phyloP scores from a whole-genome alignment of 2,888 invertebrate genomes.

The Mythimna lalbum region DNA sequence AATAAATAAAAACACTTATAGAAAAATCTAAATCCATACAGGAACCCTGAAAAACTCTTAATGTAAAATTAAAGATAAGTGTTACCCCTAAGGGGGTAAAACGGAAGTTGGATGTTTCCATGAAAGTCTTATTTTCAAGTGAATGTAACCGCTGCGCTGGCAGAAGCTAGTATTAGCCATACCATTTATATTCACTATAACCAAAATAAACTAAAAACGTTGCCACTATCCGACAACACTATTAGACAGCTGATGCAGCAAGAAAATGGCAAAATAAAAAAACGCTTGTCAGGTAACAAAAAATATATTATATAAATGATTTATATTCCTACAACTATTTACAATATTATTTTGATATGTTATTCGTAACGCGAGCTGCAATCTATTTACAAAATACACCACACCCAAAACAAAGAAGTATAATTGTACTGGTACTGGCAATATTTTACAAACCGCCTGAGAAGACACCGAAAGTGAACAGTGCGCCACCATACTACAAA shows the following conservation, averaged over 20 bases:
- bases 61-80: no score
- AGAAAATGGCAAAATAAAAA: conserved; percentile 5
- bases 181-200: no score
- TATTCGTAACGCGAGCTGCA: conserved; percentile 13
- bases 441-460: background rate
- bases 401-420: background rate
- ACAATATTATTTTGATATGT: conserved; percentile 27
- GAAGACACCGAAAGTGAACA: background rate
- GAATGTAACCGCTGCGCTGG: no score
- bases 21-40: no score
- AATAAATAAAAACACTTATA: no score
- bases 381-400: background rate
- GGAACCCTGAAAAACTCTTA: no score
- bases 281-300: conserved; percentile 16
- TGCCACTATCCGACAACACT: no score
- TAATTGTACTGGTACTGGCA: background rate
- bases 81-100: no score
- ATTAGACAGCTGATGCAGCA: background rate
- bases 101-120: no score
- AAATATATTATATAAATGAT: conserved; percentile 32
- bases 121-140: no score
- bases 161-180: no score
- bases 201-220: no score
- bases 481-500: background rate
- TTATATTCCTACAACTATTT: conserved; percentile 11